These are phyloP conservation scores for Caenorhabditis afra DNA, from an alignment of 2,888 invertebrate genomes.

Conservation along the genomic window DNA sequence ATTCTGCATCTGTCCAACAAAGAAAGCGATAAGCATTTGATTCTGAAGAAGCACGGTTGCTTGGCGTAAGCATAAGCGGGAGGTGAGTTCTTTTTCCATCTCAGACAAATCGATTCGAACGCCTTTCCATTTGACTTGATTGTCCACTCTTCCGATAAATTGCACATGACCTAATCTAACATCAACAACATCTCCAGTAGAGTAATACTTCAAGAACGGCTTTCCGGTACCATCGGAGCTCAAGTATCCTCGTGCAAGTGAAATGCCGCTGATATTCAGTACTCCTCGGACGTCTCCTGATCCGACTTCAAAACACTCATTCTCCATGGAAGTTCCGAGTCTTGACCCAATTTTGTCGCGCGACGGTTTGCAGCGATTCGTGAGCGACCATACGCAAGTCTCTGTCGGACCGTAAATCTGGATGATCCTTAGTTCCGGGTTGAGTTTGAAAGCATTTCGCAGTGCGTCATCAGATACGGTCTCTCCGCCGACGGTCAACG, in stretches of 20 bases:
- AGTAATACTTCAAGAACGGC: conserved; percentile 27
- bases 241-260: conserved; percentile 64
- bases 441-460: background rate
- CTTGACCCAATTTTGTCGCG: conserved; percentile 49
- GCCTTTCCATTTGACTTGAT: conserved; percentile 71
- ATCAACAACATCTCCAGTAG: conserved; percentile 64
- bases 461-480: conserved; percentile 59
- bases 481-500: conserved; percentile 76
- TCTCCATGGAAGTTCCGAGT: conserved; percentile 64
- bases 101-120: conserved; percentile 57
- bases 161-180: conserved; percentile 6
- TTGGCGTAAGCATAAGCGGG: conserved; percentile 41
- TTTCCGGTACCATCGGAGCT: conserved; percentile 2
- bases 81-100: conserved; percentile 51
- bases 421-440: conserved; percentile 11
- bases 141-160: conserved; percentile 70
- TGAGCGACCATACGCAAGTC: conserved; percentile 73
- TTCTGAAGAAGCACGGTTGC: conserved; percentile 34
- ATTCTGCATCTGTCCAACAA: conserved; percentile 19
- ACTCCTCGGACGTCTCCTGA: conserved; percentile 48
- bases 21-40: conserved; percentile 62
- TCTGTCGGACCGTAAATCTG: conserved; percentile 79
- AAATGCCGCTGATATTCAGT: conserved; percentile 53
- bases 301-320: conserved; percentile 39
- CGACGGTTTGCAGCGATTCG: conserved; percentile 54